Conservation (phyloP, 1,140 invertebrate genomes). For the Pseudomyrmex sp. region DNA sequence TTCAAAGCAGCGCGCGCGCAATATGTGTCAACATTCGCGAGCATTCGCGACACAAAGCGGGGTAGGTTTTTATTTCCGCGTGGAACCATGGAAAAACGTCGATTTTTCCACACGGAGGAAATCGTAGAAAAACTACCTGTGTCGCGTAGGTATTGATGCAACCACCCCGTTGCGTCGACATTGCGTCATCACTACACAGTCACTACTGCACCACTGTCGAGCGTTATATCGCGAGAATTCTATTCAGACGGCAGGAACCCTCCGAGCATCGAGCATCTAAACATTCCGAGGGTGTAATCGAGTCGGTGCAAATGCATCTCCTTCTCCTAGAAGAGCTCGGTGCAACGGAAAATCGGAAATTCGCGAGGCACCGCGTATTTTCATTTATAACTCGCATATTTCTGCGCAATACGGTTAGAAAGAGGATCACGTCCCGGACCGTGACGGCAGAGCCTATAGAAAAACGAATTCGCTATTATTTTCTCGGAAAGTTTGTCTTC, state of each 20-base stretch:
- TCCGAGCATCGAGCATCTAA: slow-evolving; percentile 50
- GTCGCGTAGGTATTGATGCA: slow-evolving; percentile 23
- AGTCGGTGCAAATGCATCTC: slow-evolving; percentile 59
- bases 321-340: slow-evolving; percentile 11
- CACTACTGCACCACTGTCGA: background rate
- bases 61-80: slow-evolving; percentile 1
- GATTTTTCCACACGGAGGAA: background rate
- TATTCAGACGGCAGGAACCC: slow-evolving; percentile 60
- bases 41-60: background rate
- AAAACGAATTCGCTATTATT: background rate
- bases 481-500: background rate
- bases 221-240: slow-evolving; percentile 62
- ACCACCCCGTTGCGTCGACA: slow-evolving; percentile 13
- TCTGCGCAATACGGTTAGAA: background rate
- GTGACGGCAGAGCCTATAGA: background rate
- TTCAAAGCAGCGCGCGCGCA: background rate
- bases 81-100: slow-evolving; percentile 3
- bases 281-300: slow-evolving; percentile 65
- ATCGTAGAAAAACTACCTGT: slow-evolving; percentile 29
- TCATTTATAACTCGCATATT: background rate
- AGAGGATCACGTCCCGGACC: slow-evolving; percentile 1
- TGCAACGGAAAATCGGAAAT: slow-evolving; percentile 63
- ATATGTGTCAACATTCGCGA: slow-evolving; percentile 11
- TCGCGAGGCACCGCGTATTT: slow-evolving; percentile 26
- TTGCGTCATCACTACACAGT: slow-evolving; percentile 29